Percentiles rank a stretch among this genome's conserved stretches.
Evolutionary conservation across 1,140 invertebrate species (phyloP).

Genomic region (Euborellia annulipes): DNA sequence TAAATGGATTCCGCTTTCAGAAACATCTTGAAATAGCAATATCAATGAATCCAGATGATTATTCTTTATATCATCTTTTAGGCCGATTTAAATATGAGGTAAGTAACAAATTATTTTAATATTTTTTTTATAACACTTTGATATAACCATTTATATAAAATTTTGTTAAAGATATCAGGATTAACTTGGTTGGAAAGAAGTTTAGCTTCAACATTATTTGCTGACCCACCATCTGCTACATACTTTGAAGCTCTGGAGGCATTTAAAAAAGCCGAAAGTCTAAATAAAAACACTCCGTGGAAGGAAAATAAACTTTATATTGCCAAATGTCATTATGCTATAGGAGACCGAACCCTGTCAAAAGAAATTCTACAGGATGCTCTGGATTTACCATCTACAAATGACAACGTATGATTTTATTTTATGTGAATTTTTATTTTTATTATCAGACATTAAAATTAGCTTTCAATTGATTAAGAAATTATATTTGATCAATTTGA

Average conservation of each 20-base stretch:
- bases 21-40: conserved; percentile 55
- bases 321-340: no score
- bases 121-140: conserved; percentile 5
- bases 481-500: no score
- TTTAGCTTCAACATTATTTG: conserved; percentile 50
- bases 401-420: no score
- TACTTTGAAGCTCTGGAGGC: conserved; percentile 47
- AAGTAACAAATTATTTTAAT: conserved; percentile 13
- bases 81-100: conserved; percentile 55
- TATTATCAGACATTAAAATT: no score
- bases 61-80: conserved; percentile 48
- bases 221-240: conserved; percentile 42
- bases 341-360: no score
- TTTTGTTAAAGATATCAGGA: conserved; percentile 32
- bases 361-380: no score
- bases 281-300: conserved; percentile 40
- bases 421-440: no score
- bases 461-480: no score
- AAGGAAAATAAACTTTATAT: no score
- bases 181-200: conserved; percentile 55
- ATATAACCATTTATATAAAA: conserved; percentile 7
- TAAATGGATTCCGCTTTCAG: conserved; percentile 49
- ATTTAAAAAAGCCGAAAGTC: conserved; percentile 45
- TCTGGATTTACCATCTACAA: no score
- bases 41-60: conserved; percentile 44